Conservation (phyloP, 2,797 vertebrate species). For the Falco columbarius region DNA sequence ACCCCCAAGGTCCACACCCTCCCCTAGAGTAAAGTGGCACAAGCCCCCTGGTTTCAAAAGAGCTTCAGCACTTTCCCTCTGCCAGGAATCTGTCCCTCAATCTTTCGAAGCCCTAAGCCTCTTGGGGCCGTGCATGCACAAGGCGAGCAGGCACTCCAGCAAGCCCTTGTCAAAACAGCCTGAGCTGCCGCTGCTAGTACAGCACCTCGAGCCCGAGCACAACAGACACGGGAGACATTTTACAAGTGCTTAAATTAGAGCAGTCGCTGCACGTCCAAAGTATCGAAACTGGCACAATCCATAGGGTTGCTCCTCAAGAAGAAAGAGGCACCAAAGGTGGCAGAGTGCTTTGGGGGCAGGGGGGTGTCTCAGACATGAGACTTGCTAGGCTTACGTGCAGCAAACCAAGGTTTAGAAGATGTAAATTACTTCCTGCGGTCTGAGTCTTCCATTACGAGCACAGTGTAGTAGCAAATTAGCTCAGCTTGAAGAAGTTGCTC, state of each 20-base stretch:
- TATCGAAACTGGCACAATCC: neutral
- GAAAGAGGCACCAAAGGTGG: neutral
- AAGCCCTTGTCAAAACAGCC: slow-evolving; percentile 9
- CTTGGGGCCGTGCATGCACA: neutral
- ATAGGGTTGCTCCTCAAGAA: neutral
- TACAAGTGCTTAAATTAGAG: neutral
- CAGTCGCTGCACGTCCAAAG: neutral
- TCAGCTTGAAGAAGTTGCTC: neutral
- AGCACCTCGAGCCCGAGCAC: neutral
- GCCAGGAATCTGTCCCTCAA: neutral
- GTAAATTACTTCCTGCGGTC: neutral
- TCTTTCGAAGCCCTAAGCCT: slow-evolving; percentile 45
- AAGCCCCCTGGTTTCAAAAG: neutral
- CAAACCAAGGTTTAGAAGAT: accelerated
- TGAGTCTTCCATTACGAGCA: neutral
- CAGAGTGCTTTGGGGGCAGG: neutral
- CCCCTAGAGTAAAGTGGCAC: neutral
- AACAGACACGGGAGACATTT: neutral
- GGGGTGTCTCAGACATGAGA: accelerated
- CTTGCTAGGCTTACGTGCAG: neutral
- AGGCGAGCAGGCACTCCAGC: slow-evolving; percentile 16
- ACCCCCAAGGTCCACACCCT: neutral
- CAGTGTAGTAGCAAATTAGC: neutral
- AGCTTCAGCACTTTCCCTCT: neutral
- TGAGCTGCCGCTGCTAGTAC: neutral